Percentiles rank a stretch among this genome's conserved stretches.
phyloP scores from a whole-genome alignment of 2,113 vertebrate genomes.

The Triplophysa rosa region DNA sequence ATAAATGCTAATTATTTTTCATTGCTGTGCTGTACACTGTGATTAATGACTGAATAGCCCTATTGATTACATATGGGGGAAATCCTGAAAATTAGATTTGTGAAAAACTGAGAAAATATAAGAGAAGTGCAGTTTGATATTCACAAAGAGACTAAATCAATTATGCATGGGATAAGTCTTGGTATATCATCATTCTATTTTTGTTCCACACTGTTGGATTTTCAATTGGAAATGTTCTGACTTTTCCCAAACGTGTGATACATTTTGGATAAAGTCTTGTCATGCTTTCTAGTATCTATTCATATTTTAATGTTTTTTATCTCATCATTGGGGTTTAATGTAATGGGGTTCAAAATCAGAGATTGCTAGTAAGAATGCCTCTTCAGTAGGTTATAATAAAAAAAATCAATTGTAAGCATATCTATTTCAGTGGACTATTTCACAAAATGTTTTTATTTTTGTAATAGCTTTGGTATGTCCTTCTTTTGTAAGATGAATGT shows the following conservation, averaged over 20 bases:
- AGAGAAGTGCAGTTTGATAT: background rate
- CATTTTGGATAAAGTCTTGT: background rate
- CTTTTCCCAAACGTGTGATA: background rate
- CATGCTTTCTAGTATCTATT: background rate
- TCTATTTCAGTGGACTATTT: too few relatives aligned
- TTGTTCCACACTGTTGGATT: background rate
- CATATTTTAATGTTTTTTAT: background rate
- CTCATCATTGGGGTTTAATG: too few relatives aligned
- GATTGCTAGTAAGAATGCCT: background rate
- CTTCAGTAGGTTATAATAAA: too few relatives aligned
- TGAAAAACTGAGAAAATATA: background rate
- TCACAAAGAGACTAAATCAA: slow-evolving; percentile 23
- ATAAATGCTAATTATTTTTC: too few relatives aligned
- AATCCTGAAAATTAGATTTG: background rate
- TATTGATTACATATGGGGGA: background rate
- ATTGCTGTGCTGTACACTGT: background rate
- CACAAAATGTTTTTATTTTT: background rate
- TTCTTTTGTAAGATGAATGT: too few relatives aligned
- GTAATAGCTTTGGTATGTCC: background rate
- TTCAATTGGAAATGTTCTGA: slow-evolving; percentile 7
- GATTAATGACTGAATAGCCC: background rate
- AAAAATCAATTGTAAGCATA: too few relatives aligned
- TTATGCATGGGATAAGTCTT: background rate
- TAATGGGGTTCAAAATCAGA: background rate
- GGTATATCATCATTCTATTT: slow-evolving; percentile 10